Base-by-base conservation (phyloP, 2,797 vertebrate genomes). In the Kryptopterus vitreolus region DNA sequence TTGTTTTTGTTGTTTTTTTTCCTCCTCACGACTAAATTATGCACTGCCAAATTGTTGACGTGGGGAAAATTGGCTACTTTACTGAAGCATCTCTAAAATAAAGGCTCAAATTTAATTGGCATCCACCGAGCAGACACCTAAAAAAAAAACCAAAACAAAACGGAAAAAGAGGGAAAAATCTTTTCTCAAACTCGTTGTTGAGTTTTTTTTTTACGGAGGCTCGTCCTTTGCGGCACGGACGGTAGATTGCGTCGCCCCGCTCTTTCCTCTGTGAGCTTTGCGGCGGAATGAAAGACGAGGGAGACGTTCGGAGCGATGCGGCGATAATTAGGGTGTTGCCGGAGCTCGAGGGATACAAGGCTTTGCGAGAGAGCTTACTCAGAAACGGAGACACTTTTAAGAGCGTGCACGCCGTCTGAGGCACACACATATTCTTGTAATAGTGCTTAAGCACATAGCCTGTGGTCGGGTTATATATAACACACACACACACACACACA, bases 101-200 rank as follows among this genome's bases (percentile, higher is more conserved):
- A 48, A 66, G 86, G 87, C 88, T 86, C 86, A 75, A 78, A 87
- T 88, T 91, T 92, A 93, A 92, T 92, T 93, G 93, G 89, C 90
- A 89, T 85, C 87, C 88, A 84, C 83, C 87, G 89, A 89, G 85
- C 78, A 85, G 77, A 88, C 84, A 83, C 87, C 38, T 43, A 9
- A 43, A 43, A 80, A 65, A 65, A 6, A n/a, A n/a, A 29, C 2
- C 22, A 6, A 55, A n/a, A 57, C 2, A 57, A n/a, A 55, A 55
- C 8, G 3, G 72, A 66, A 85, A 80, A 50, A 81, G n/a, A n/a
- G n/a, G n/a, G n/a, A 43, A 86, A 82, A 88, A 87, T 83, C 83
- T 87, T 89, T 82, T 86, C 84, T 82, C 81, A 72, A 72, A 20
- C 57, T 87, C 82, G 68, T n/a, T 83, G 82, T 88, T 86, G 63